Base-by-base conservation (phyloP, 1,140 invertebrate species). In the Diabrotica undecimpunctata region DNA sequence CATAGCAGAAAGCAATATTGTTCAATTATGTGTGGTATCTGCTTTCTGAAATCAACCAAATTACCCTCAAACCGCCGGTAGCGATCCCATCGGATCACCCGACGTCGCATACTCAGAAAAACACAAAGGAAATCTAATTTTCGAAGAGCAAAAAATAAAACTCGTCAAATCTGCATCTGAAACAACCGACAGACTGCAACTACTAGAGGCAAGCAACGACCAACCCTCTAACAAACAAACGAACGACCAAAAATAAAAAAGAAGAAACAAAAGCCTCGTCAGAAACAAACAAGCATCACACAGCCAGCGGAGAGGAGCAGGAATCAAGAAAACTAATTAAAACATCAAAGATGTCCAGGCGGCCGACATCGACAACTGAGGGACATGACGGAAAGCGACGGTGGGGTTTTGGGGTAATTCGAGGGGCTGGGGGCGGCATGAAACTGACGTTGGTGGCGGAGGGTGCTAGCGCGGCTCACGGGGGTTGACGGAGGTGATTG, bases 251-350 rank as follows among this genome's bases (percentile, higher is more conserved):
- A 51, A 58, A 25, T 9, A 38, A 36, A 64, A 56, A 65, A 53
- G 58, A 53, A 51, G 41, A 62, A 41, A 36, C 37, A 54, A 58
- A 54, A 50, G 38, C 65, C 60, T 50, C 63, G 56, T 65, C 63
- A 60, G 56, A 60, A 46, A 57, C 56, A 60, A 54, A 38, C 61
- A 56, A 46, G 41, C 41, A 46, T 46, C 41, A 46, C 41, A 46
- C 8, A 46, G 39, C 46, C 8, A 46, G 39, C 46, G 36, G 53
- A 64, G 53, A 55, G 52, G 62, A 39, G 51, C 50, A 54, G 61
- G 62, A 68, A 68, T 68, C 66, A 70, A 72, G 72, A 71, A 73
- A 73, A 73, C 76, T 77, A 77, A 77, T 77, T 77, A 77, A 77
- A 75, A 75, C 75, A 77, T 77, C 75, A 77, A 75, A 75, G 74